Conservation (phyloP, 2,113 vertebrate species). For the Psammodynastes pulverulentus region DNA sequence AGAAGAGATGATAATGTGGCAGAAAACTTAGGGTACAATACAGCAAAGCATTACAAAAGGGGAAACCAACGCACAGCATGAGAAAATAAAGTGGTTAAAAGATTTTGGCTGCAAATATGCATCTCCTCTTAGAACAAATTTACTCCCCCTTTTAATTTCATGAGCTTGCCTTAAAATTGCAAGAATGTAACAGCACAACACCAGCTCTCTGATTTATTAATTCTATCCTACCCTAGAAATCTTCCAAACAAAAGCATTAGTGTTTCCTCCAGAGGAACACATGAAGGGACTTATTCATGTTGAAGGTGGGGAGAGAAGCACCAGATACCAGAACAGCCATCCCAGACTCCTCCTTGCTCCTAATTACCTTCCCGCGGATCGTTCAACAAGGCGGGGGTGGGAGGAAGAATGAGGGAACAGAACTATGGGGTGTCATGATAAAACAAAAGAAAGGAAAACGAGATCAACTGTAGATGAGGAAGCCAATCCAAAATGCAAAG, state of each 20-base stretch:
- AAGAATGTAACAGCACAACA: slow-evolving; percentile 64
- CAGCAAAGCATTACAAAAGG: slow-evolving; percentile 1
- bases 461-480: background rate
- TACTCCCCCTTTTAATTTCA: slow-evolving; percentile 23
- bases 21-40: background rate
- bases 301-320: slow-evolving; percentile 60
- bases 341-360: slow-evolving; percentile 50
- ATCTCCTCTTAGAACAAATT: slow-evolving; percentile 29
- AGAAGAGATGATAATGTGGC: background rate
- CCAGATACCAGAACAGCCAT: slow-evolving; percentile 57
- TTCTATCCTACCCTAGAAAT: slow-evolving; percentile 62
- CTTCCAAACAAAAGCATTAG: slow-evolving; percentile 69
- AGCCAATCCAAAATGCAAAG: background rate
- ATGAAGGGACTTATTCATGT: slow-evolving; percentile 68
- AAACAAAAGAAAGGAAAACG: slow-evolving; percentile 4
- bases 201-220: slow-evolving; percentile 63
- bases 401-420: background rate
- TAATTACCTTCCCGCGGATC: slow-evolving; percentile 61
- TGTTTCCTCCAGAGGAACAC: slow-evolving; percentile 63
- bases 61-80: background rate
- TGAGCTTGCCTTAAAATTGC: slow-evolving; percentile 62
- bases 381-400: slow-evolving; percentile 22
- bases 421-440: background rate
- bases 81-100: slow-evolving; percentile 9
- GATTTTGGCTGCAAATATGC: slow-evolving; percentile 19